phyloP scores from a whole-genome alignment of 2,797 vertebrate species.

The Hybognathus amarus region DNA sequence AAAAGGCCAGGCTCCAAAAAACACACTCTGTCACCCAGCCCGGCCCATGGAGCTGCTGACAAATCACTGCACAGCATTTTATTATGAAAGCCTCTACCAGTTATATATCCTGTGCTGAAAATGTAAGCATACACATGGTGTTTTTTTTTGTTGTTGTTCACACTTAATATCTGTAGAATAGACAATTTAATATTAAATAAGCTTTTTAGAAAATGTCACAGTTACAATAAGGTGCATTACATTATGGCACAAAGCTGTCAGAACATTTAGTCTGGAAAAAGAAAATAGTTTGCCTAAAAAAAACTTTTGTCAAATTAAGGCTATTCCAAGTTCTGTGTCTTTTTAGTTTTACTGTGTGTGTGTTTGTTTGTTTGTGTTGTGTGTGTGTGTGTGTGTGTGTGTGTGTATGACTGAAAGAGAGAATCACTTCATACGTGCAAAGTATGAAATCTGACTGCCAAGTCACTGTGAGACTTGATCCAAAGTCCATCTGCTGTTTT shows the following conservation, averaged over 20 bases:
- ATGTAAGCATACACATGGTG: background rate
- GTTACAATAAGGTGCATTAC: background rate
- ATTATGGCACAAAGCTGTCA: background rate
- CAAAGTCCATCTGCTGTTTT: conserved; percentile 79
- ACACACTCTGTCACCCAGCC: conserved; percentile 60
- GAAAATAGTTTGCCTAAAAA: background rate
- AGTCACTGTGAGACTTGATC: conserved; percentile 70
- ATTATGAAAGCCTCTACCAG: background rate
- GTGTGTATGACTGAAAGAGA: conserved; percentile 16
- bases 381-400: background rate
- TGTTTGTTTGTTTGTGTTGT: background rate
- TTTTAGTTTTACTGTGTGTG: background rate
- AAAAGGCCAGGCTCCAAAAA: conserved; percentile 68
- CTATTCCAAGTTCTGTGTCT: background rate
- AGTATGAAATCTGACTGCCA: conserved; percentile 70
- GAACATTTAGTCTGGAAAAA: background rate
- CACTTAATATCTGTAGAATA: background rate
- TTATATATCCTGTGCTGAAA: background rate
- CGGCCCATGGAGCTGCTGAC: conserved; percentile 63
- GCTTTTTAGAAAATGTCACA: too few species aligned
- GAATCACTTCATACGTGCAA: conserved; percentile 60
- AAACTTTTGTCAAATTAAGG: background rate
- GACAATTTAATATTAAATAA: background rate
- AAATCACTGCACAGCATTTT: conserved; percentile 46
- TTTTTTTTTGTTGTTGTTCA: background rate